Evolutionary conservation across 1,140 invertebrate genomes (phyloP).

Genomic region (Drosophila nannoptera): DNA sequence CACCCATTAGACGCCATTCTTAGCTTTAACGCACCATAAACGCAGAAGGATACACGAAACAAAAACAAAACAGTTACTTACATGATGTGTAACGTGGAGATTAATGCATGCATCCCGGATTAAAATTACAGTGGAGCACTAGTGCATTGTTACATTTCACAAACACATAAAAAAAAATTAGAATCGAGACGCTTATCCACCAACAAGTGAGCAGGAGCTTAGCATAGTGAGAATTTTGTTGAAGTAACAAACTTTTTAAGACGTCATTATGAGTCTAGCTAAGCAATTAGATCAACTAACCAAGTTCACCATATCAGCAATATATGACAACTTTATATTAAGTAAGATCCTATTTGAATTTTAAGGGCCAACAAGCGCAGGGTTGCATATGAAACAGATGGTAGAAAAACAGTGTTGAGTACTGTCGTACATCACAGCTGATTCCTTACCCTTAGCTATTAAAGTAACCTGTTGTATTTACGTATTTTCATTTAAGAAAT

Average conservation of each 20-base stretch:
- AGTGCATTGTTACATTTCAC: neutral
- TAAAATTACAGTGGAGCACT: neutral
- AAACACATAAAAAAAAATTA: neutral
- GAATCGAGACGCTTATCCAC: neutral
- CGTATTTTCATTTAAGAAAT: conserved; percentile 46
- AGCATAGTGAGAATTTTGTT: too few species aligned
- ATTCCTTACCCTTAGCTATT: conserved; percentile 2
- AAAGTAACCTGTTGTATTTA: neutral
- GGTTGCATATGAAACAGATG: neutral
- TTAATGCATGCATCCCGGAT: neutral
- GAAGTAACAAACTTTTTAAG: too few species aligned
- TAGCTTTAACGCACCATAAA: conserved; percentile 16
- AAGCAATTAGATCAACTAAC: too few species aligned
- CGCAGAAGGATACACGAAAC: neutral
- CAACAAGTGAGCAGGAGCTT: neutral
- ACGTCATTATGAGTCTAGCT: too few species aligned
- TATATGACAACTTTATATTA: neutral
- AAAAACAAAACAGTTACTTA: conserved; percentile 12
- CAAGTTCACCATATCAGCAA: too few species aligned
- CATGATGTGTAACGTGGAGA: conserved; percentile 11
- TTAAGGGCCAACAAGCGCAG: neutral
- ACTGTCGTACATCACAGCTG: neutral
- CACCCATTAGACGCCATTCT: conserved; percentile 21
- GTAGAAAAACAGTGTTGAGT: neutral
- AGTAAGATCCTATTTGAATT: neutral